phyloP scores from a whole-genome alignment of 2,113 vertebrate species.

The Sylvia atricapilla region DNA sequence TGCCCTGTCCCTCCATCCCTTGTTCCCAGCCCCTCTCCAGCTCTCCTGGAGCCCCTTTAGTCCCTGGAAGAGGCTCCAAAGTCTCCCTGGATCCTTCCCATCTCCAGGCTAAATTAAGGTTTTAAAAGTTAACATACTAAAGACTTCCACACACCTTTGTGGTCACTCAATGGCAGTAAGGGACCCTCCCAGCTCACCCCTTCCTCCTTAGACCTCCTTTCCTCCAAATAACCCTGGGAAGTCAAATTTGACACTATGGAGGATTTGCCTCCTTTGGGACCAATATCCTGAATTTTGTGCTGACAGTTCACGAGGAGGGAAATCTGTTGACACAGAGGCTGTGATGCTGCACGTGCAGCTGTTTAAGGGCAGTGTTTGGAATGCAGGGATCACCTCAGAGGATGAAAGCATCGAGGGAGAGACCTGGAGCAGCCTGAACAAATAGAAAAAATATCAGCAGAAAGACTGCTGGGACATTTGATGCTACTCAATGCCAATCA shows the following conservation, averaged over 20 bases:
- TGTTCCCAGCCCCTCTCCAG: not conserved
- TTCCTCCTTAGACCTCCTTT: not conserved
- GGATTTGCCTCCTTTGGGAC: not conserved
- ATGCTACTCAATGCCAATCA: not conserved
- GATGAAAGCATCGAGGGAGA: not conserved
- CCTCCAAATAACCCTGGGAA: not conserved
- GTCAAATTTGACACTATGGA: fast-evolving
- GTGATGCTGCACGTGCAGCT: fast-evolving
- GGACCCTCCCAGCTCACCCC: not conserved
- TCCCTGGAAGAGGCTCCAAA: fast-evolving
- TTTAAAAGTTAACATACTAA: not conserved
- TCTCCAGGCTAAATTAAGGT: not conserved
- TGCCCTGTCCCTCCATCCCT: not conserved
- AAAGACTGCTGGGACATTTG: not conserved
- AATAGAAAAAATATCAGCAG: not conserved
- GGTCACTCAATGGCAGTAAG: not conserved
- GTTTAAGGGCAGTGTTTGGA: not conserved
- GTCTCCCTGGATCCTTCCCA: fast-evolving
- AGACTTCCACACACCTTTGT: not conserved
- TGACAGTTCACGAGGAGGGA: not conserved
- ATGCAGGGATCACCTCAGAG: not conserved
- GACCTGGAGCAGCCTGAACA: not conserved
- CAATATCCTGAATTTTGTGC: not conserved
- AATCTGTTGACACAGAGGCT: not conserved
- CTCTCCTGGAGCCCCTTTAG: not conserved